These are phyloP conservation scores for Enteromius mattozi DNA, from an alignment of 2,797 vertebrate genomes.

Conservation along the genomic window DNA sequence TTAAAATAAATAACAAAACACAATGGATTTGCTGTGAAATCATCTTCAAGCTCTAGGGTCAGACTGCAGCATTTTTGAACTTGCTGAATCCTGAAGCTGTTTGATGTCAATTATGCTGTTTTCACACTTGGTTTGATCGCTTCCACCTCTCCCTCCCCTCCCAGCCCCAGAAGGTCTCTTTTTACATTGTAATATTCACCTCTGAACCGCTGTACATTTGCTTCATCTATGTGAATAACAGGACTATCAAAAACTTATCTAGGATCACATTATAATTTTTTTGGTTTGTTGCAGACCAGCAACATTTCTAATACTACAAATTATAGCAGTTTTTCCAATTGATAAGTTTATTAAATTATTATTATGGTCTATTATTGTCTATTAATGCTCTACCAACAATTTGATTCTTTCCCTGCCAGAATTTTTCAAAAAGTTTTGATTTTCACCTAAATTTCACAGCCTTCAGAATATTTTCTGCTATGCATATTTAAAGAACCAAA, in stretches of 20 bases:
- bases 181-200: constrained; percentile 5
- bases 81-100: constrained; percentile 22
- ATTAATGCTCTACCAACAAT: background rate
- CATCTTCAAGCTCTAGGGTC: constrained; percentile 31
- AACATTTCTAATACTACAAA: background rate
- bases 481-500: too few species aligned
- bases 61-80: constrained; percentile 13
- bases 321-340: background rate
- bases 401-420: background rate
- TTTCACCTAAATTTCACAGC: too few species aligned
- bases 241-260: background rate
- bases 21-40: constrained; percentile 33
- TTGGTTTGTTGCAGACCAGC: background rate
- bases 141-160: background rate
- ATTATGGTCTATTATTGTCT: background rate
- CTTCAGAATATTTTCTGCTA: too few species aligned
- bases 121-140: constrained; percentile 25
- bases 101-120: constrained; percentile 39
- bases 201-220: background rate
- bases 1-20: constrained; percentile 42
- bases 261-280: background rate
- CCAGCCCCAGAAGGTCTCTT: background rate
- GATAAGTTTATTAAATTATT: background rate
- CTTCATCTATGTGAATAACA: constrained; percentile 9
- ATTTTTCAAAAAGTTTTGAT: too few species aligned